phyloP scores from a whole-genome alignment of 1,140 invertebrate species.

The Lasioglossum albipes region DNA sequence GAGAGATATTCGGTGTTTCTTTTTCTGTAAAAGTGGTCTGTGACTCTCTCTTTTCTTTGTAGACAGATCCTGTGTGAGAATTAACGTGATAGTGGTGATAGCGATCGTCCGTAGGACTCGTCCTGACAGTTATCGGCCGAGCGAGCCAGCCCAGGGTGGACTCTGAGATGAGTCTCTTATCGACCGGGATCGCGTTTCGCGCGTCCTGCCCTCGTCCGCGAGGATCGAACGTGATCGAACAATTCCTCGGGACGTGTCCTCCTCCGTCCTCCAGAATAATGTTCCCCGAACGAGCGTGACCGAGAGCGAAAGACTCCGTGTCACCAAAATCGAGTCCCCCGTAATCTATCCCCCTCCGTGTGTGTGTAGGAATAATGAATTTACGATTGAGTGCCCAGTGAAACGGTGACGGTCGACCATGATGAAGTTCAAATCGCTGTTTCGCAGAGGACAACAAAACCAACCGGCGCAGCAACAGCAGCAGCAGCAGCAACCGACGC shows the following conservation, averaged over 20 bases:
- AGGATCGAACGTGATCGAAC: background rate
- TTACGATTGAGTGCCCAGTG: slow-evolving; percentile 33
- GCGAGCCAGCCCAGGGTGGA: too few species aligned
- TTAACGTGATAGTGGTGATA: background rate
- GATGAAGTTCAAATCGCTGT: slow-evolving; percentile 91
- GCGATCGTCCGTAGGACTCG: background rate
- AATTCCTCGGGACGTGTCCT: background rate
- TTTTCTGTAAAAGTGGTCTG: slow-evolving; percentile 10
- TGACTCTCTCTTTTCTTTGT: too few species aligned
- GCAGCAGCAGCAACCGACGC: slow-evolving; percentile 75
- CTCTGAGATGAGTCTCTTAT: background rate
- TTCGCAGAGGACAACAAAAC: slow-evolving; percentile 85
- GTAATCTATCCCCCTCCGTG: background rate
- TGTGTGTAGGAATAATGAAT: slow-evolving; percentile 21
- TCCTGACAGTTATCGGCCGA: background rate
- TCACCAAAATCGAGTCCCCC: background rate
- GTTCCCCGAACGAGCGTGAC: background rate
- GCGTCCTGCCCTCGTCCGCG: background rate
- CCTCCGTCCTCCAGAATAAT: background rate
- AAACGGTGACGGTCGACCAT: slow-evolving; percentile 80
- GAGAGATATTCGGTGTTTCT: background rate
- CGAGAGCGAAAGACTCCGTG: background rate
- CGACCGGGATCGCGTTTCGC: background rate
- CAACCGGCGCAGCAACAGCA: slow-evolving; percentile 73
- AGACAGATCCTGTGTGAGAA: background rate